Evolutionary conservation across 2,797 vertebrate genomes (phyloP), one percentile per base, ranked within the genome.

Genomic region (Scomberomorus guttatus): DNA sequence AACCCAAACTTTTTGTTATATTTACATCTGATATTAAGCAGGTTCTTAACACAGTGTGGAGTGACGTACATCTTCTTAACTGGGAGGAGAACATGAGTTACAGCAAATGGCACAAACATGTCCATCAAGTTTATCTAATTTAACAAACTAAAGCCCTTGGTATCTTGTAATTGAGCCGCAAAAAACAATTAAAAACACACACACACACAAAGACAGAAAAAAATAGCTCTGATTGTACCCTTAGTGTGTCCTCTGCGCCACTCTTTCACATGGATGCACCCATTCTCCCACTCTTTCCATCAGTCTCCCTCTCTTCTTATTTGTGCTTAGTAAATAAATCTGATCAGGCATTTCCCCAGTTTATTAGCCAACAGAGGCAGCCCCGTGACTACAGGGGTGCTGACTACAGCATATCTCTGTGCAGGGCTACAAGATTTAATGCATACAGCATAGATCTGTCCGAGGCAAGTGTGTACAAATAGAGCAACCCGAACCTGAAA

Each of bases 261-360:
- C 59, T 5, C 24, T 54, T 73, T 52, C 66, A 64, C 74, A 0
- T 64, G 22, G 39, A 42, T 42, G 13, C 46, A 12, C 69, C 68
- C 56, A 17, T 50, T 56, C 54, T 46, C 44, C 20, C 66, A 34
- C 57, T 69, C 62, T 50, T 70, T 79, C 76, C 81, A 74, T 80
- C 81, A 46, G 32, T 80, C 66, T 77, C 54, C 51, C 29, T 44
- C 71, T 56, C 77, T 56, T 74, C 83, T 81, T 75, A 80, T 84
- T 88, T 86, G 84, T 81, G 79, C 83, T 84, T 46, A 12, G 88
- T 87, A 90, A 94, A 94, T 94, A 94, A 90, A 93, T 94, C 87
- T 87, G 83, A 92, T 90, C 82, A 48, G 86, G 81, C 92, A 67
- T 89, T 88, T 92, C 80, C 82, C 56, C 71, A 24, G 71, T 94